Percentiles rank a stretch among this genome's conserved stretches.
Conservation (phyloP, 2,888 invertebrate genomes). For the Brenthis daphne region DNA sequence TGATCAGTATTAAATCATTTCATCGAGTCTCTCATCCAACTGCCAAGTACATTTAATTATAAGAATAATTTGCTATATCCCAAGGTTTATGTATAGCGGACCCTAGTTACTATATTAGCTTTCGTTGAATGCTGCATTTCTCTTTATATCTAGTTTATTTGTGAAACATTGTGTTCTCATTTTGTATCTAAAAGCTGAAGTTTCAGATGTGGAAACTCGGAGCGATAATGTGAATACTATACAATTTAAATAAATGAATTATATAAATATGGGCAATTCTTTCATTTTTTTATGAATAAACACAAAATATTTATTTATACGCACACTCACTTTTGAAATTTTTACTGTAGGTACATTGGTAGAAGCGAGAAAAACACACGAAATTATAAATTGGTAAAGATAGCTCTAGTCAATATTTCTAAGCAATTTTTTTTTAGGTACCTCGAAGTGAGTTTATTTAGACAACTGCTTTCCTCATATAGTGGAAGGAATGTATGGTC, state of each 20-base stretch:
- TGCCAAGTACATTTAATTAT: constrained; percentile 61
- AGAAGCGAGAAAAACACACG: too few species aligned
- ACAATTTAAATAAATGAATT: constrained; percentile 82
- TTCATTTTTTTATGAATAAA: constrained; percentile 34
- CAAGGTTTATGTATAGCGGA: constrained; percentile 52
- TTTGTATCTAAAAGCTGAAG: constrained; percentile 76
- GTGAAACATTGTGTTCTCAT: constrained; percentile 78
- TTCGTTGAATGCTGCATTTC: constrained; percentile 76
- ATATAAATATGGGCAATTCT: constrained; percentile 65
- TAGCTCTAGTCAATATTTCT: too few species aligned
- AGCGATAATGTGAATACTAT: constrained; percentile 80
- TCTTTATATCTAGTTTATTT: constrained; percentile 72
- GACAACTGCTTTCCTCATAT: too few species aligned
- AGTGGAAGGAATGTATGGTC: too few species aligned
- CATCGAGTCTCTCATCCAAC: constrained; percentile 47
- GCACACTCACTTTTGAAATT: too few species aligned
- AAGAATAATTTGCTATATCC: constrained; percentile 50
- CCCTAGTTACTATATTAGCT: constrained; percentile 63
- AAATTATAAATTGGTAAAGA: too few species aligned
- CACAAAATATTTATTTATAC: too few species aligned
- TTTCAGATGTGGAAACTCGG: constrained; percentile 72
- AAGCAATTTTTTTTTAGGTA: too few species aligned
- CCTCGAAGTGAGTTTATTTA: too few species aligned
- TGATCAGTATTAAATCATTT: constrained; percentile 68
- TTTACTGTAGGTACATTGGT: too few species aligned